Base-by-base conservation (phyloP, 1,140 invertebrate species). In the honey bee (Apis mellifera) region DNA sequence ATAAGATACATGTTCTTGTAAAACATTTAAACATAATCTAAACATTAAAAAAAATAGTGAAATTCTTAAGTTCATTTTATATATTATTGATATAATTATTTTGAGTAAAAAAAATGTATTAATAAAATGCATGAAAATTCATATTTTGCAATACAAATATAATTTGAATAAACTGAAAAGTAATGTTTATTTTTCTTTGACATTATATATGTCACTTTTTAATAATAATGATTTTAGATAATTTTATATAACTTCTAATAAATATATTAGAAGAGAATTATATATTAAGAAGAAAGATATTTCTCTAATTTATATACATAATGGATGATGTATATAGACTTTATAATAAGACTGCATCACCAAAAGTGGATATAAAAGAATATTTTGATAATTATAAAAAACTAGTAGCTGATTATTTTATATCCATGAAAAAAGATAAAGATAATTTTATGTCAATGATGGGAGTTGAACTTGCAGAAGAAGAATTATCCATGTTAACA, bases 311-410 rank as follows among this genome's bases (percentile, higher is more conserved):
- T 3, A 48, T 15, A n/a, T n/a, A n/a, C 13, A 76, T 11, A 21
- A 88, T 88, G 87, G 87, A 88, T 48, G 52, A 68, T 21, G 42
- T 88, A 9, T 88, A 88, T 66, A 80, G 64, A 21, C 8, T 55
- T 48, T 88, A 87, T 54, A 71, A 83, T 74, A 64, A 59, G 13
- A 85, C 84, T 15, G 74, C 89, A 23, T 89, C 89, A 12, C 0
- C 60, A 19, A 87, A 84, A 13, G 64, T 90, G 15, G 59, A 60
- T 1, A 32, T 90, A 21, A 85, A 84, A 0, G 59, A 84, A 73
- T 90, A 90, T 59, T 90, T 90, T 59, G 9, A 80, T 9, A n/a
- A 84, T 4, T 90, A 89, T 68, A 13, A 23, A 0, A 60, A 76
- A 13, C 11, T 81, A 12, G 48, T 87, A 13, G 50, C 17, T 8